Evolutionary conservation across 2,113 vertebrate genomes (phyloP).

Genomic region (Zosterops pallidus): DNA sequence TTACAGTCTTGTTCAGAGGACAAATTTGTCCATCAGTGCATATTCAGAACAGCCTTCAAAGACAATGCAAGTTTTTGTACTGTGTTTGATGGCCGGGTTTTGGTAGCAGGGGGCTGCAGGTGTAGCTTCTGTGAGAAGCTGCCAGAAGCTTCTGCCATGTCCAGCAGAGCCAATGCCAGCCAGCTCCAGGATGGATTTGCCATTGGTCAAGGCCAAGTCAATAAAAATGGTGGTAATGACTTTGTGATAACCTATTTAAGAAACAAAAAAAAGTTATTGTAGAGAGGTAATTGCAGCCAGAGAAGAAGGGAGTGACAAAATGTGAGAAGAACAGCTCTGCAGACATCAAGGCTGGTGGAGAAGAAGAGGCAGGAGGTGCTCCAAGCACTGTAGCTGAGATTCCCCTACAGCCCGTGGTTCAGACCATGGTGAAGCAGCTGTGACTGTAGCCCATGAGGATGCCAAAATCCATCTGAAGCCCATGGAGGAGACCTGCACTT

Average conservation of each 20-base stretch:
- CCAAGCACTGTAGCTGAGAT: neutral
- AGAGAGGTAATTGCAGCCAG: neutral
- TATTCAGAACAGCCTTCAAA: neutral
- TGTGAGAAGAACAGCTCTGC: neutral
- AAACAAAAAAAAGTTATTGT: neutral
- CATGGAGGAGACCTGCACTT: neutral
- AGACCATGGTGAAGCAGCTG: neutral
- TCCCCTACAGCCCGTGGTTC: neutral
- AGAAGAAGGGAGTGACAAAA: no score
- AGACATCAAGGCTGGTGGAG: neutral
- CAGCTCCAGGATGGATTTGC: neutral
- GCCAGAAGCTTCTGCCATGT: neutral
- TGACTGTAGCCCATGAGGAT: neutral
- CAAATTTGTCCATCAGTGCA: neutral
- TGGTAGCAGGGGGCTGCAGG: fast-evolving
- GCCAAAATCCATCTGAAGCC: neutral
- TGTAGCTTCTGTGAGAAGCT: neutral
- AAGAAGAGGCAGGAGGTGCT: neutral
- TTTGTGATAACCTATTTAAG: neutral
- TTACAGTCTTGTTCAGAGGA: neutral
- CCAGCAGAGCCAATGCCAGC: neutral
- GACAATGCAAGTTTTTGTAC: neutral
- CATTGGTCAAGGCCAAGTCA: neutral
- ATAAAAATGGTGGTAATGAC: neutral
- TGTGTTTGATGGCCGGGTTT: neutral